These are phyloP conservation scores for Drosophila putrida DNA, from an alignment of 2,888 invertebrate genomes.

Conservation along the genomic window DNA sequence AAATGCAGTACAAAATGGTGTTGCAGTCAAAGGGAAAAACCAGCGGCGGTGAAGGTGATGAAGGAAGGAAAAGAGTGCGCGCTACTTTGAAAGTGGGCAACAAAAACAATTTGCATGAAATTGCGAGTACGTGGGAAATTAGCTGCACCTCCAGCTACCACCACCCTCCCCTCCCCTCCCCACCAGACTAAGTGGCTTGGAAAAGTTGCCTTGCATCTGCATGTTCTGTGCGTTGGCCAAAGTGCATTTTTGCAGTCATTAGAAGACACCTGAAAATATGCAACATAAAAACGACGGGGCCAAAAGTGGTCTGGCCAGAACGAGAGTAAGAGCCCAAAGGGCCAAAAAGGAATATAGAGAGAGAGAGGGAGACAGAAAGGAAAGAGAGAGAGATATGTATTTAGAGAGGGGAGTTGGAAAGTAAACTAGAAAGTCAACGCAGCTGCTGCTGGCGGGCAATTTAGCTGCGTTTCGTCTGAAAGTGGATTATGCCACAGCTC, in stretches of 20 bases:
- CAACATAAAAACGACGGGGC: conserved; percentile 41
- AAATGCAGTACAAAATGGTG: conserved; percentile 26
- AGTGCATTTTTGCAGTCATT: conserved; percentile 74
- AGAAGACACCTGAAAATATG: conserved; percentile 67
- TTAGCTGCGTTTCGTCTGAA: conserved; percentile 30
- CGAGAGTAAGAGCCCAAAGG: conserved; percentile 21
- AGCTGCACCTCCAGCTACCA: conserved; percentile 45
- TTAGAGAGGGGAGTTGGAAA: neutral
- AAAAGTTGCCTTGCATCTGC: conserved; percentile 34
- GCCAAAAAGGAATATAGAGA: conserved; percentile 21
- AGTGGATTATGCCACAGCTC: conserved; percentile 40
- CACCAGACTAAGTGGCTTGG: conserved; percentile 50
- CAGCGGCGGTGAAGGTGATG: neutral
- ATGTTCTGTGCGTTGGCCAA: conserved; percentile 37
- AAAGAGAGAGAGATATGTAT: neutral
- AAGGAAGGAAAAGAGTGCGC: neutral
- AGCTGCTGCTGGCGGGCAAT: conserved; percentile 44
- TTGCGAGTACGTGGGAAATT: conserved; percentile 69
- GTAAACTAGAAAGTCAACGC: conserved; percentile 24
- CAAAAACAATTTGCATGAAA: conserved; percentile 72
- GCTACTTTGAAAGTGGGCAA: conserved; percentile 42
- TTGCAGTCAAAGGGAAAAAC: neutral
- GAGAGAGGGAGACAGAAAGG: neutral
- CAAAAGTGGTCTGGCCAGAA: conserved; percentile 48
- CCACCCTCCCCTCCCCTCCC: too few relatives aligned